Conservation (phyloP, 2,113 vertebrate species). For the Tretioscincus oriximinensis region DNA sequence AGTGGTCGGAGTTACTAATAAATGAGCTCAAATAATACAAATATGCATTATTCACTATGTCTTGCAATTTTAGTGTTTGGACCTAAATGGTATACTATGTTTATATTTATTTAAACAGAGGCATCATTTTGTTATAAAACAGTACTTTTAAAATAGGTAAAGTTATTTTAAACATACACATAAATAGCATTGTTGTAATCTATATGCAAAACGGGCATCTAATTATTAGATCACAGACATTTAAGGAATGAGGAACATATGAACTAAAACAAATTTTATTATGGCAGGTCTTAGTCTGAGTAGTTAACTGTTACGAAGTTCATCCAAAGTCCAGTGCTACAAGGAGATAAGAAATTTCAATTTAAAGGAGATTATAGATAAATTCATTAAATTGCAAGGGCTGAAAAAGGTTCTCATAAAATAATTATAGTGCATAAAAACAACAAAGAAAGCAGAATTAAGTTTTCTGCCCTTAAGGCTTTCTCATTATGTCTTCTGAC, state of each 20-base stretch:
- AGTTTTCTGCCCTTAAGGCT: background rate
- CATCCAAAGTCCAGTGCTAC: background rate
- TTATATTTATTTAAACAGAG: background rate
- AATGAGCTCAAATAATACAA: background rate
- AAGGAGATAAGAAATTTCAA: slow-evolving; percentile 11
- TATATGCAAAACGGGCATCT: slow-evolving; percentile 10
- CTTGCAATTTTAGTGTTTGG: background rate
- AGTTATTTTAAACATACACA: too few relatives aligned
- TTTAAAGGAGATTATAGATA: slow-evolving; percentile 17
- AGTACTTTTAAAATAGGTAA: too few relatives aligned
- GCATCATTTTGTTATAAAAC: background rate
- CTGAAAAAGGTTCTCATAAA: slow-evolving; percentile 22
- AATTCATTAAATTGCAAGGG: background rate
- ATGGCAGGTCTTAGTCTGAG: background rate
- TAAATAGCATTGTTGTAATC: too few relatives aligned
- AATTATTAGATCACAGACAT: slow-evolving; percentile 1
- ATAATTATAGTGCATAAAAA: slow-evolving; percentile 15
- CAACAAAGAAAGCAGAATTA: background rate
- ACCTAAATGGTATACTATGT: background rate
- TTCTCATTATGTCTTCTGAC: background rate
- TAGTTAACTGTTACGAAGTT: background rate
- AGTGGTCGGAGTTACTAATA: background rate
- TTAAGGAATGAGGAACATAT: background rate
- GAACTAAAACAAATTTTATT: slow-evolving; percentile 2
- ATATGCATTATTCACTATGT: background rate